Evolutionary conservation across 2,888 invertebrate genomes (phyloP).

Genomic region (Epinotia brunnichana): DNA sequence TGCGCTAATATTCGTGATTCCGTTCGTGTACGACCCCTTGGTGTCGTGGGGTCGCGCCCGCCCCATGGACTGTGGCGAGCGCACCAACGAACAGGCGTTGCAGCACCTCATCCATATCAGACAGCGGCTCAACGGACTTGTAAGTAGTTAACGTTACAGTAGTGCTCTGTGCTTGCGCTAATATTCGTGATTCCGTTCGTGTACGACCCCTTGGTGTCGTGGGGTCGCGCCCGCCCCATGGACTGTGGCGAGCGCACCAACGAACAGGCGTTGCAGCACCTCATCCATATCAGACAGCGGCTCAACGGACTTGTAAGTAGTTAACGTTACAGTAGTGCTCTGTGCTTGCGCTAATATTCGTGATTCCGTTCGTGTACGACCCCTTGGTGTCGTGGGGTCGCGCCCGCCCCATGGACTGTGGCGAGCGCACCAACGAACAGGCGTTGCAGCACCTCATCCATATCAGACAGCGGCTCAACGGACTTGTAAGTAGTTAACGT

Average conservation of each 20-base stretch:
- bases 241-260: constrained; percentile 81
- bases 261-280: constrained; percentile 90
- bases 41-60: constrained; percentile 88
- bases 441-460: constrained; percentile 92
- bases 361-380: constrained; percentile 96
- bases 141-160: constrained; percentile 59
- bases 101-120: constrained; percentile 93
- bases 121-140: constrained; percentile 91
- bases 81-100: constrained; percentile 88
- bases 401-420: constrained; percentile 63
- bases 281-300: constrained; percentile 92
- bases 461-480: constrained; percentile 93
- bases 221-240: constrained; percentile 79
- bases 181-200: constrained; percentile 97
- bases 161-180: constrained; percentile 82
- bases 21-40: constrained; percentile 97
- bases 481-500: constrained; percentile 82
- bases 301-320: constrained; percentile 89
- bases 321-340: neutral
- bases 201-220: constrained; percentile 96
- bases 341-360: constrained; percentile 90
- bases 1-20: constrained; percentile 96
- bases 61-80: constrained; percentile 71
- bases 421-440: constrained; percentile 85
- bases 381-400: constrained; percentile 92